phyloP scores from a whole-genome alignment of 2,113 vertebrate genomes.

The Chiloscyllium plagiosum region DNA sequence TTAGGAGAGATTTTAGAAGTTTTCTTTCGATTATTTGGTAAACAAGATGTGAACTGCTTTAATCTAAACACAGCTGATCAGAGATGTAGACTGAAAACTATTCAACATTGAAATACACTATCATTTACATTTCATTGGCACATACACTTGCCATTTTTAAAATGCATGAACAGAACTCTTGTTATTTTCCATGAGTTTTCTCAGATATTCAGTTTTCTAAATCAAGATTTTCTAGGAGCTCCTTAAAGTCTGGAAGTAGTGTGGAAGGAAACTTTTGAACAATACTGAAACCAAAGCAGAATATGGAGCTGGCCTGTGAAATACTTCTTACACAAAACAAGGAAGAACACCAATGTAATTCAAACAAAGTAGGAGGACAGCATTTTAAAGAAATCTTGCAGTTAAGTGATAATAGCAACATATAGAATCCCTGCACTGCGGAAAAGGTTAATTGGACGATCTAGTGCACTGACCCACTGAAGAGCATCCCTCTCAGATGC shows the following conservation, averaged over 20 bases:
- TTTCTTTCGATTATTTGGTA: background rate
- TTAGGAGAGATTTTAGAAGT: background rate
- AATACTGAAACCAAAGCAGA: background rate
- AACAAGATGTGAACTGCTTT: background rate
- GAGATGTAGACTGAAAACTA: background rate
- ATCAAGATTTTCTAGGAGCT: background rate
- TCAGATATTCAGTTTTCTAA: background rate
- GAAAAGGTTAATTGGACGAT: too few relatives aligned
- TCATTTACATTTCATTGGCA: background rate
- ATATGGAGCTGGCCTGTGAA: background rate
- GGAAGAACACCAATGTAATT: background rate
- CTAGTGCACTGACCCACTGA: too few relatives aligned
- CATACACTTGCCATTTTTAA: background rate
- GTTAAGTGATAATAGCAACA: background rate
- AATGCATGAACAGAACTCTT: background rate
- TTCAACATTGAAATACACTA: background rate
- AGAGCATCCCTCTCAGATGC: too few relatives aligned
- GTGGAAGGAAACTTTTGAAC: background rate
- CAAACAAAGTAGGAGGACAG: background rate
- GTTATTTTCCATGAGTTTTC: background rate
- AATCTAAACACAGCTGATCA: background rate
- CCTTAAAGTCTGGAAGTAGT: too few relatives aligned
- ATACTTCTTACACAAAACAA: background rate
- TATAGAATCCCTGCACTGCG: too few relatives aligned
- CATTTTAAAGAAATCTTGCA: too few relatives aligned